Base-by-base conservation (phyloP, 92 coral and sea anemone species). In the Desmophyllum pertusum region DNA sequence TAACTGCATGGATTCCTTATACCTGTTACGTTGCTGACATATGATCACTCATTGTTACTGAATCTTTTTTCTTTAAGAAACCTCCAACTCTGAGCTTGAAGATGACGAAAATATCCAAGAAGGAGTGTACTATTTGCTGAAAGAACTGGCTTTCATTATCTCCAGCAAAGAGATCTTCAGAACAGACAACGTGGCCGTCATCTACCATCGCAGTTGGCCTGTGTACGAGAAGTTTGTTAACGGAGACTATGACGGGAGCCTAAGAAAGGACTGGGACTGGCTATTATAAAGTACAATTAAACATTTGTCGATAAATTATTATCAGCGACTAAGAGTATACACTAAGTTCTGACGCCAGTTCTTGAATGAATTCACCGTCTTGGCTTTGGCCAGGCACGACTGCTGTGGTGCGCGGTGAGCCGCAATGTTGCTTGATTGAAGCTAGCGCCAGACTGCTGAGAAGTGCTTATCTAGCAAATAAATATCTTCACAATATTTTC, bases 201-300 rank as follows among this genome's bases (percentile, higher is more conserved):
- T 91, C 42, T 91, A 91, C 48, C 90, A 91, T 48, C 94, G 94
- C 31, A 91, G 88, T 50, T 91, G 89, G 89, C 87, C 89, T 29
- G 87, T 91, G 66, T 91, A 88, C 62, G 94, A 91, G 81, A 91
- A 91, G 38, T 91, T 83, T 78, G 85, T 91, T 15, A 91, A 91
- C 35, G 94, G 94, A 21, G 92, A 84, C 17, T 91, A 91, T 52
- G 94, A 91, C 48, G 92, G 92, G 57, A 84, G 78, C 85, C 88
- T 0, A 91, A 91, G 78, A 36, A 84, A 46, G 94, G 94, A 33
- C 73, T 81, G 29, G 94, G 94, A 75, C 94, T 91, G 4, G 84
- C 89, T 6, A 83, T 91, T 29, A 84, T 91, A 36, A 68, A 73
- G 31, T 88, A 80, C 29, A 40, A 80, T 17, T 30, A 66, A 18